Conservation (phyloP, 2,113 vertebrate genomes). For the Rhabdomys dilectus region DNA sequence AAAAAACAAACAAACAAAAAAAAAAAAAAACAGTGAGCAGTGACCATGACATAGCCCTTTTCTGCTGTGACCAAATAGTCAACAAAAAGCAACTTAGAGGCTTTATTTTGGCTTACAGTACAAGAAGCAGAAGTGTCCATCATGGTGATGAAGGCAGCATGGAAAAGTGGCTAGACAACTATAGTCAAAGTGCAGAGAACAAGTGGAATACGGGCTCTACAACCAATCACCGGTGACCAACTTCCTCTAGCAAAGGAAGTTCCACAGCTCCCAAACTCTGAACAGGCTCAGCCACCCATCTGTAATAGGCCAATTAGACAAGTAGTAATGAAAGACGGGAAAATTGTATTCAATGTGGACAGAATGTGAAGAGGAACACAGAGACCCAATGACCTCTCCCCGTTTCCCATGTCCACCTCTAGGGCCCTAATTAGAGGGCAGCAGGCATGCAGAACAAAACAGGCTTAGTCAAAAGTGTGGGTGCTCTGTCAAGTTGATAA, state of each 20-base stretch:
- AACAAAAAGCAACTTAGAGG: background rate
- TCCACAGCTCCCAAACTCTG: background rate
- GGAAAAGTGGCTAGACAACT: background rate
- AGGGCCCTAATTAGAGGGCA: background rate
- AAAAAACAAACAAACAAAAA: too few species aligned
- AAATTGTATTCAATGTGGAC: background rate
- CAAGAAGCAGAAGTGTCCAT: background rate
- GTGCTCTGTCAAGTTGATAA: background rate
- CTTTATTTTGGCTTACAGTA: background rate
- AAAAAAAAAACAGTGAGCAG: background rate
- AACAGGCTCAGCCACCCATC: background rate
- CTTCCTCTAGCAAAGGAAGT: background rate
- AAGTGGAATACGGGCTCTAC: background rate
- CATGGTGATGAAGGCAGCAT: background rate
- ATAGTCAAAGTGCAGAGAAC: background rate
- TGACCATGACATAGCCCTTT: background rate
- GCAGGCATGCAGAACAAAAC: background rate
- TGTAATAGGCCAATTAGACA: background rate
- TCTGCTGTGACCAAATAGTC: background rate
- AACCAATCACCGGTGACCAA: background rate
- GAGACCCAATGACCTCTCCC: background rate
- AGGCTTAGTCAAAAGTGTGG: background rate
- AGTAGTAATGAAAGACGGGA: background rate
- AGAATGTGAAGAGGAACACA: background rate
- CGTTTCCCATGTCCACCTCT: background rate